phyloP scores from a whole-genome alignment of 2,113 vertebrate species.

The Rhea pennata region DNA sequence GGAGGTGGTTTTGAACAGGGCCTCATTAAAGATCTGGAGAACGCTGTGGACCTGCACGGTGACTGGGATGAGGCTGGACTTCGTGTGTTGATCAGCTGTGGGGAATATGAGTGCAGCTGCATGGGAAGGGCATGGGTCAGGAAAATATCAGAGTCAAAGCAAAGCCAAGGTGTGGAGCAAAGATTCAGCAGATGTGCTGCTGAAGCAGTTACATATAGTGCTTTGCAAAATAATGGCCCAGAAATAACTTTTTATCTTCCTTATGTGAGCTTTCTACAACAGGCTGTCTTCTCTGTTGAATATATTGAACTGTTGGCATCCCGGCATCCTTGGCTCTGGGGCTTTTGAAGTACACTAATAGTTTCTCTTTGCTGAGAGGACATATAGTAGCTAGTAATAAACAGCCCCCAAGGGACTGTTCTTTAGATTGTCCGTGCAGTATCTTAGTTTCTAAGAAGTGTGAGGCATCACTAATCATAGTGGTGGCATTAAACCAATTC shows the following conservation, averaged over 20 bases:
- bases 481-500: slow-evolving; percentile 11
- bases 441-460: not conserved
- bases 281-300: rapidly evolving
- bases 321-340: not conserved
- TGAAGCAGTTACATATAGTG: not conserved
- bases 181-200: not conserved
- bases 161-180: not conserved
- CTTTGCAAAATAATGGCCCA: not conserved
- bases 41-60: not conserved
- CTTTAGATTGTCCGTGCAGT: not conserved
- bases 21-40: not conserved
- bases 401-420: not conserved
- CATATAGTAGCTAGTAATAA: not conserved
- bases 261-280: not conserved
- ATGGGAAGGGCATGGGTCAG: not conserved
- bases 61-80: not conserved
- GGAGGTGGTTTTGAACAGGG: not conserved
- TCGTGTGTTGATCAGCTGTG: not conserved
- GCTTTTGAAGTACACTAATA: not conserved
- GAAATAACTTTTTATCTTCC: not conserved
- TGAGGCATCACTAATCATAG: slow-evolving; percentile 10
- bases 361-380: not conserved
- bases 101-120: not conserved
- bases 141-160: not conserved
- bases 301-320: not conserved